These are phyloP conservation scores for Campoletis raptor DNA, from an alignment of 2,888 invertebrate species.

Conservation along the genomic window DNA sequence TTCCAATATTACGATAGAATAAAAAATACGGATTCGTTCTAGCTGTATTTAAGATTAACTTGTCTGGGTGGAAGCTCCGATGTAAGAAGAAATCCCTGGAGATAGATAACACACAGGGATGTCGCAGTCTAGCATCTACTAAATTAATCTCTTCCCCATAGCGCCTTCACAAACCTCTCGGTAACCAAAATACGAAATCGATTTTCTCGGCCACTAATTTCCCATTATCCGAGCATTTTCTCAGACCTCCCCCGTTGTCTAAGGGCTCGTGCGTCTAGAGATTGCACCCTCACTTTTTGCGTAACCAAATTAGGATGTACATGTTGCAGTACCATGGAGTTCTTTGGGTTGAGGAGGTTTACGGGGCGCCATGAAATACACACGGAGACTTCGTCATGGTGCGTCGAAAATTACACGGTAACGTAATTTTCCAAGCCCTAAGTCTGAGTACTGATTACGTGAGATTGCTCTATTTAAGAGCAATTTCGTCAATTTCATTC, in stretches of 20 bases:
- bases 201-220: conserved; percentile 80
- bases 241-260: conserved; percentile 70
- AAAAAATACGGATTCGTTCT: conserved; percentile 8
- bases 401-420: conserved; percentile 80
- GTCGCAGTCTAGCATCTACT: conserved; percentile 38
- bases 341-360: conserved; percentile 36
- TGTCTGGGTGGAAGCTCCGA: neutral
- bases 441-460: conserved; percentile 79
- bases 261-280: conserved; percentile 66
- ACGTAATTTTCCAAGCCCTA: conserved; percentile 77
- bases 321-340: conserved; percentile 71
- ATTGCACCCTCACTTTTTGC: conserved; percentile 78
- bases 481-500: conserved; percentile 77
- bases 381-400: conserved; percentile 71
- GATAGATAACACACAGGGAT: conserved; percentile 6
- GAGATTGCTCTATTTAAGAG: conserved; percentile 80
- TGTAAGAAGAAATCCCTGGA: conserved; percentile 2
- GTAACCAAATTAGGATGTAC: conserved; percentile 79
- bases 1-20: neutral
- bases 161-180: conserved; percentile 27
- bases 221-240: conserved; percentile 71
- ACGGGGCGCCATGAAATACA: conserved; percentile 34
- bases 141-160: conserved; percentile 58
- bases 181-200: conserved; percentile 76
- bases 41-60: neutral